Conservation (phyloP, 2,113 vertebrate genomes). For the Carlito syrichta region DNA sequence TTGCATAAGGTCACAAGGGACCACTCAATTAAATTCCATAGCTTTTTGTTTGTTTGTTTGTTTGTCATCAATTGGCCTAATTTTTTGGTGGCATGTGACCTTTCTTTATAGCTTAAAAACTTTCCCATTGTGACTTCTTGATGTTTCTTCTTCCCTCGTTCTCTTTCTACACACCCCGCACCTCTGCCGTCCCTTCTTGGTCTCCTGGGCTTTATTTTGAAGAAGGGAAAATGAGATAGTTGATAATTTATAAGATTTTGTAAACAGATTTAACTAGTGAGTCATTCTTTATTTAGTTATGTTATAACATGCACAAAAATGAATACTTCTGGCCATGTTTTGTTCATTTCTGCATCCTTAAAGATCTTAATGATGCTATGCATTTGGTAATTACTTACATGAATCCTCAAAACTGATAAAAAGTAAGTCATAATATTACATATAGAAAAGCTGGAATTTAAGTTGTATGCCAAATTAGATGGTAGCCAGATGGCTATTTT, state of each 20-base stretch:
- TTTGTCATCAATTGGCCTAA: background rate
- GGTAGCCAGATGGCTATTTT: background rate
- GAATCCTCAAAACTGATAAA: background rate
- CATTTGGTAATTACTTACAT: background rate
- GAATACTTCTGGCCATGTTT: background rate
- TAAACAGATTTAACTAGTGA: background rate
- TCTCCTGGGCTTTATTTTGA: background rate
- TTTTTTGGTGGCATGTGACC: background rate
- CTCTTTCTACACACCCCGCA: background rate
- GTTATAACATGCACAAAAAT: background rate
- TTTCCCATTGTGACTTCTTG: background rate
- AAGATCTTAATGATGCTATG: background rate
- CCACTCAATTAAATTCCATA: background rate
- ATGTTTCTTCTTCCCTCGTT: background rate
- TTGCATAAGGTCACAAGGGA: background rate
- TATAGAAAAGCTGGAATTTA: background rate
- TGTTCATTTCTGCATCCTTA: background rate
- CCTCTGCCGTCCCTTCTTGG: background rate
- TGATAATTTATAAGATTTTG: background rate
- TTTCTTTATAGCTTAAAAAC: background rate
- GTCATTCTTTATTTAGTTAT: background rate
- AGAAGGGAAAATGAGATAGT: background rate
- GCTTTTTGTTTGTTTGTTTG: background rate
- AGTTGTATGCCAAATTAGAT: background rate
- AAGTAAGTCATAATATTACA: background rate